Evolutionary conservation across 2,888 invertebrate species (phyloP).

Genomic region (Rhingia rostrata): DNA sequence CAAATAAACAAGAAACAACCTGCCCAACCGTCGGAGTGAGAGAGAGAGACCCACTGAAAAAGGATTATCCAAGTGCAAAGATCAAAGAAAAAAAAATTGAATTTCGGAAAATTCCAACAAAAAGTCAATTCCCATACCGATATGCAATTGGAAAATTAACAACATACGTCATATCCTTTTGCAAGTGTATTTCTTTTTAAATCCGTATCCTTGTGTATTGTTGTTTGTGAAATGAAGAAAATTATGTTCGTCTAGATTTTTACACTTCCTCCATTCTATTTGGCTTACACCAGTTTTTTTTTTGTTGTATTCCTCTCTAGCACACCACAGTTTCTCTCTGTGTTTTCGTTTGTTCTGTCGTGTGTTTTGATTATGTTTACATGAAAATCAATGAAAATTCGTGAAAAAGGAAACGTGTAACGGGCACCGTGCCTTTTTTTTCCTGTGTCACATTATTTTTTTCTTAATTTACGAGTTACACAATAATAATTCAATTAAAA

Average conservation of each 20-base stretch:
- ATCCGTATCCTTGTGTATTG: slow-evolving; percentile 42
- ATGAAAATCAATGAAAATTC: slow-evolving; percentile 72
- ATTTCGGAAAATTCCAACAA: background rate
- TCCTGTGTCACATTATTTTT: background rate
- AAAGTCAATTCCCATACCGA: slow-evolving; percentile 55
- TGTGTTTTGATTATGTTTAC: slow-evolving; percentile 69
- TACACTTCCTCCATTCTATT: slow-evolving; percentile 13
- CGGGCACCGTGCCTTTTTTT: slow-evolving; percentile 37
- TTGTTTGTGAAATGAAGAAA: background rate
- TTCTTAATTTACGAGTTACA: slow-evolving; percentile 56
- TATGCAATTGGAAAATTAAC: slow-evolving; percentile 64
- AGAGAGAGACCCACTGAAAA: slow-evolving; percentile 40
- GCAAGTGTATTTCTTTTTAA: slow-evolving; percentile 16
- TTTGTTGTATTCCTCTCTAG: slow-evolving; percentile 25
- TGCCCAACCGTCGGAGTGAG: slow-evolving; percentile 57
- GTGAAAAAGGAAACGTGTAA: slow-evolving; percentile 58
- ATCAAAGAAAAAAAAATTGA: slow-evolving; percentile 3
- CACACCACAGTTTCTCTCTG: background rate
- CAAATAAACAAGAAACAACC: slow-evolving; percentile 73
- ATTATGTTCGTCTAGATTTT: slow-evolving; percentile 21
- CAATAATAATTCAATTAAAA: slow-evolving; percentile 46
- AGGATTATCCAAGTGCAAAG: slow-evolving; percentile 63
- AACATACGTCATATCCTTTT: slow-evolving; percentile 34
- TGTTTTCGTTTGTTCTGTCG: slow-evolving; percentile 50
- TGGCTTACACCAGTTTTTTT: background rate